Evolutionary conservation across 2,113 vertebrate genomes (phyloP), one percentile per base, ranked within the genome.

Genomic region (Pontoporia blainvillei): DNA sequence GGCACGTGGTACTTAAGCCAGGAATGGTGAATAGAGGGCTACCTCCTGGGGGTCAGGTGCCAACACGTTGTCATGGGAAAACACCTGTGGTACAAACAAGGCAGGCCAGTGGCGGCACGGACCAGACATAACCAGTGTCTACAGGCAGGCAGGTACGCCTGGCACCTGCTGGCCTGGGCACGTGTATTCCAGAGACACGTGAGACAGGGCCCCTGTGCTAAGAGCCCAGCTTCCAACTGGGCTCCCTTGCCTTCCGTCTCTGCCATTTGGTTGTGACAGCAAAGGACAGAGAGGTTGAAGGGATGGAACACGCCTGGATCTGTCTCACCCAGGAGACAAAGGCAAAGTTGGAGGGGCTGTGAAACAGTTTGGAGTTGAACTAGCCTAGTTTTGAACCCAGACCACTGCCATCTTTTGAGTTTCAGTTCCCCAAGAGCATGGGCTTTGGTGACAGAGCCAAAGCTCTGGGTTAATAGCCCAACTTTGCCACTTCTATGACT

Each of bases 51-150:
- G 36, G 9, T 75, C 73, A 62, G 61, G 20, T 85, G 34, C 18
- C 76, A 97, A 69, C 57, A 79, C 36, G 8, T 75, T 81, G 59
- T 73, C 76, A 67, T 41, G 46, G 46, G 75, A 52, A 97, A 95
- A 90, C 39, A 86, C 46, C 73, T 54, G 46, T 57, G 20, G 23
- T 64, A 8, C 72, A 69, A 91, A 72, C n/a, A 20, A 73, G 27
- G 44, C 71, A 54, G 57, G 59, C 31, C 39, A 69, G 20, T 67
- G 46, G 59, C 13, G 20, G 15, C 29, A 27, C 12, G 44, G 23
- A 20, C 39, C 76, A 91, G 75, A 59, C 34, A 41, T 64, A 91
- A 84, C 59, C 76, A 75, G 76, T 41, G 36, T 89, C 69, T 76
- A 27, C 29, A 78, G 78, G 82, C 49, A 79, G 39, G 46, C 14